These are phyloP conservation scores for Leptothorax acervorum DNA, from an alignment of 2,888 invertebrate genomes.

Conservation along the genomic window DNA sequence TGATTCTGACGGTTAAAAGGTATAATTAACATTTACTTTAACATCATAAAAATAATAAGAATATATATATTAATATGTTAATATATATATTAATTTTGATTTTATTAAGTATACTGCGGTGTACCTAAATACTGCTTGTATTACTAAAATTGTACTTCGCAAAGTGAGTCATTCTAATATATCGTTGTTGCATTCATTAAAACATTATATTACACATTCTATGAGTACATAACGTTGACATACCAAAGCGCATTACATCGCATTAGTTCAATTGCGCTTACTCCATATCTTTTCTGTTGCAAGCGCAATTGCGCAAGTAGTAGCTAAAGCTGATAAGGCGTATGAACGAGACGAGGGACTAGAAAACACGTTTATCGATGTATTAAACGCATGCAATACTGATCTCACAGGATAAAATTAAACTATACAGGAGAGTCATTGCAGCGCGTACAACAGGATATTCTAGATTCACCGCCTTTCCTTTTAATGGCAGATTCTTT, in stretches of 20 bases:
- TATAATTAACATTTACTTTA: constrained; percentile 37
- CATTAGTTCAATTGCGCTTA: constrained; percentile 51
- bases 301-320: constrained; percentile 46
- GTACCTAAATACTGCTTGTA: neutral
- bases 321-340: constrained; percentile 24
- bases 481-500: neutral
- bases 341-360: constrained; percentile 28
- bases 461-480: constrained; percentile 25
- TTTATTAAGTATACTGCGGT: neutral
- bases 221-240: neutral
- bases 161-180: neutral
- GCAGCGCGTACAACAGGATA: constrained; percentile 14
- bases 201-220: neutral
- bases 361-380: constrained; percentile 47
- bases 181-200: neutral
- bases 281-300: constrained; percentile 39
- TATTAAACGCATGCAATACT: constrained; percentile 40
- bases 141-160: neutral
- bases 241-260: constrained; percentile 16
- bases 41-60: neutral
- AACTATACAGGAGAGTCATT: constrained; percentile 6
- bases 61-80: neutral
- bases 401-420: constrained; percentile 49
- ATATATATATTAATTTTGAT: neutral
- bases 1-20: constrained; percentile 12